Base-by-base conservation (phyloP, 1,140 invertebrate species). In the Pseudomyrmex flavicornis region DNA sequence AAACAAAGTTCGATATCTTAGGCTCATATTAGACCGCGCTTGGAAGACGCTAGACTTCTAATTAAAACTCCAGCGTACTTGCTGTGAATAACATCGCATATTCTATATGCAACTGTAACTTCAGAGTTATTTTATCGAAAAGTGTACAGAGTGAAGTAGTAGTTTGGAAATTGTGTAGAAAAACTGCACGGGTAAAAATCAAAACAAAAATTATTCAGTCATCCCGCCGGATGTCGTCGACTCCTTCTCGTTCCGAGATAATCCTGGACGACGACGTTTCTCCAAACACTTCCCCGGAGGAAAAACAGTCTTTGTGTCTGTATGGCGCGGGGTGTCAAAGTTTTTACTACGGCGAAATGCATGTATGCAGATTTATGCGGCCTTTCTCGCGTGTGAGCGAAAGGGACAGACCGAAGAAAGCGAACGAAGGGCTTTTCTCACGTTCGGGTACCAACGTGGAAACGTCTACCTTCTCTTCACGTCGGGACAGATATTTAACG, bases 331-430 rank as follows among this genome's bases (percentile, higher is more conserved):
- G 88, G 88, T 90, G 87, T 91, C 90, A 87, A 90, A 91, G 91
- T 92, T 92, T 92, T 91, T 90, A 80, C 91, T 91, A 90, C 89
- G 89, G 84, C 90, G 85, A 35, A 89, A 93, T 91, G 90, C 90
- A 93, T 93, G 88, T 92, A 93, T 93, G 92, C 91, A 93, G 90
- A 93, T 93, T 93, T 93, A 93, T 93, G 92, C 92, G 91, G 83
- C 90, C 90, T 92, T 91, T 76, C 88, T 89, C 61, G 90, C 86
- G 87, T 87, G 90, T 80, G 88, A 89, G 86, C 54, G 68, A 61
- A 72, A 74, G 70, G 83, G 76, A 72, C 59, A 72, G 35, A 61
- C 54, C 20, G 46, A 79, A 70, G 73, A 77, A 66, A 70, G 56
- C n/a, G 58, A 56, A 82, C 89, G 84, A 62, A 52, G 84, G 35